A percentile compares a stretch with the other conserved stretches of the same genome.
phyloP scores from a whole-genome alignment of 2,888 invertebrate genomes.

The Apamea crenata region DNA sequence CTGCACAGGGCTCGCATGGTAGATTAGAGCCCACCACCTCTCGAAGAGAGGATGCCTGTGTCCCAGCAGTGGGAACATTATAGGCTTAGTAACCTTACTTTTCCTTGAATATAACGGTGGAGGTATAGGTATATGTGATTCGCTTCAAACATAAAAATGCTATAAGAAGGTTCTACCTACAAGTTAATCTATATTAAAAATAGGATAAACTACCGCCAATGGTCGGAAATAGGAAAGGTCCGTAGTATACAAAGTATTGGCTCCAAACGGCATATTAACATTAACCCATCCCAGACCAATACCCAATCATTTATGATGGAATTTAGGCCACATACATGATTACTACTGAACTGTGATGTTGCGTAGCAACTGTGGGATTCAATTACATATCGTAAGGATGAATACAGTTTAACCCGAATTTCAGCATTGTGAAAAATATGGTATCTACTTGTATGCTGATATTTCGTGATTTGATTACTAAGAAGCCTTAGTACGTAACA shows the following conservation, averaged over 20 bases:
- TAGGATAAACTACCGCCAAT: not conserved
- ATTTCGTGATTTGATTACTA: slow-evolving; percentile 23
- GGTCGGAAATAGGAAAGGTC: slow-evolving; percentile 2
- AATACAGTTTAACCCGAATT: slow-evolving; percentile 34
- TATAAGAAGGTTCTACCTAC: not conserved
- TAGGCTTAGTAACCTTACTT: not conserved
- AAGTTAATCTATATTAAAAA: slow-evolving; percentile 8
- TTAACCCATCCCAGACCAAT: slow-evolving; percentile 39
- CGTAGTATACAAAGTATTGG: slow-evolving; percentile 10
- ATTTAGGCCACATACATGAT: slow-evolving; percentile 63
- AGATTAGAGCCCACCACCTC: not conserved
- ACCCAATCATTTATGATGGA: slow-evolving; percentile 60
- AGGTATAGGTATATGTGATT: too few relatives aligned
- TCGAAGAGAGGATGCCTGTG: not conserved
- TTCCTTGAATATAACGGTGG: not conserved
- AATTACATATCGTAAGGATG: slow-evolving; percentile 53
- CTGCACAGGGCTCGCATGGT: not conserved
- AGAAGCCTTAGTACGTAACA: slow-evolving; percentile 1
- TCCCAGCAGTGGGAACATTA: not conserved
- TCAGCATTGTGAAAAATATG: slow-evolving; percentile 3
- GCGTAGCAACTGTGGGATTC: slow-evolving; percentile 54
- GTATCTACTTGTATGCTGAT: not conserved
- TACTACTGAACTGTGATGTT: slow-evolving; percentile 59
- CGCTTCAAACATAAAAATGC: not conserved
- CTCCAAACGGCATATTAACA: slow-evolving; percentile 40